Base-by-base conservation (phyloP, 1,140 invertebrate species). In the Drosophila obscura region DNA sequence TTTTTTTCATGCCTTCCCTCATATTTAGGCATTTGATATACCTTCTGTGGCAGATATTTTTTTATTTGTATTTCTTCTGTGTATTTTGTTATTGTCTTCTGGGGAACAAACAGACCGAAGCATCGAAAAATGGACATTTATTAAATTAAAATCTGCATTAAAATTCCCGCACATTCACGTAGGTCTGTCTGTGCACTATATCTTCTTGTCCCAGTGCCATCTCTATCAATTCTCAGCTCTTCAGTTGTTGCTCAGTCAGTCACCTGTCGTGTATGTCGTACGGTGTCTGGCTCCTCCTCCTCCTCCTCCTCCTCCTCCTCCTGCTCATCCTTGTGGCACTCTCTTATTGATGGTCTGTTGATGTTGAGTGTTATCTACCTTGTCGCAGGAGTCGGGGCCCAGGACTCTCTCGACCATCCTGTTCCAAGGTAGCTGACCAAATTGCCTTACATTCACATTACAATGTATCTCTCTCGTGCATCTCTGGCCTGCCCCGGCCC, bases 311-410 rank as follows among this genome's bases (percentile, higher is more conserved):
- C 1, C 44, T 50, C 46, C 16, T 31, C 24, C 41, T 45, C 39
- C 46, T 24, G 13, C 48, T 22, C 39, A 19, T 51, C 55, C 9
- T 28, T 24, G 43, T 15, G 13, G 35, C 45, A 56, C 56, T 76
- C 73, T 48, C 73, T 72, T 85, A 87, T 87, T 85, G 82, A 85
- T 85, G 74, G 82, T 66, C 82, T 87, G 82, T 85, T 85, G 82
- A 85, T 87, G 69, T 59, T 78, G 81, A 85, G 81, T 87, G 77
- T 87, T 85, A 85, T 85, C 81, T 85, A 81, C 77, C 81, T 77
- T 87, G 81, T 81, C 77, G 63, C 57, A 78, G 62, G 56, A 78
- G 68, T 56, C 57, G 68, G 7, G 22, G 22, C 22, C 74, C 62
- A 63, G 44, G 45, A 72, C 41, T 19, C 65, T 7, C 35, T 35